A percentile compares a stretch with the other conserved stretches of the same genome.
These are phyloP conservation scores for Drosophila insularis DNA, from an alignment of 1,140 invertebrate genomes.

Conservation along the genomic window DNA sequence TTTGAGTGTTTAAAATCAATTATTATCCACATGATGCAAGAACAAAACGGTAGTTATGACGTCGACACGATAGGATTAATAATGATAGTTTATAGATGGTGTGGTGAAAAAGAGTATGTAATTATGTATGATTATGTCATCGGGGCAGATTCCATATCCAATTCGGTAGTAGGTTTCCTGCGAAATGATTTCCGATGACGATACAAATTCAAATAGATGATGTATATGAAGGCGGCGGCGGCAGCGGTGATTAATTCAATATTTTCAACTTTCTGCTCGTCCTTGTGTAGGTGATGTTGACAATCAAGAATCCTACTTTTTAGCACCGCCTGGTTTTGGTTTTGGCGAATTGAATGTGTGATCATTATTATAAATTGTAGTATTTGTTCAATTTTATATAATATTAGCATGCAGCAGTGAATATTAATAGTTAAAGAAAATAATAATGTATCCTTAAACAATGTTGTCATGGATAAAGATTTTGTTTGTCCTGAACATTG, in stretches of 20 bases:
- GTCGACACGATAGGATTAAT: constrained; percentile 37
- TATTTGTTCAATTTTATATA: constrained; percentile 71
- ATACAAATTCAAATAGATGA: constrained; percentile 77
- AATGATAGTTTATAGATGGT: constrained; percentile 44
- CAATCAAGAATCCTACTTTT: constrained; percentile 15
- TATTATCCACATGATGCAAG: constrained; percentile 45
- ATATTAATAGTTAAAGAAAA: constrained; percentile 51
- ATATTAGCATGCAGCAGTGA: constrained; percentile 62
- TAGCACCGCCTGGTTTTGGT: neutral
- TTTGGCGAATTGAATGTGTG: constrained; percentile 60
- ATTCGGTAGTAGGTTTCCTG: constrained; percentile 67
- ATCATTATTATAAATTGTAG: constrained; percentile 73
- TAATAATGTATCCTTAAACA: constrained; percentile 15
- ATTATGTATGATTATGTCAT: constrained; percentile 6
- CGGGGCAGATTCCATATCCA: constrained; percentile 7
- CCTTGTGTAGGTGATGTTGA: neutral
- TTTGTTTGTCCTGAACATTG: constrained; percentile 39
- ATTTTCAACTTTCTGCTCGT: constrained; percentile 7
- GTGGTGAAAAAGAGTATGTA: constrained; percentile 12
- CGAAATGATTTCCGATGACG: constrained; percentile 82
- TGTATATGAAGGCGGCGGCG: constrained; percentile 63
- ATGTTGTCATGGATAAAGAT: constrained; percentile 42
- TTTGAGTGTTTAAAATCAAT: constrained; percentile 62
- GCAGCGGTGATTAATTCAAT: constrained; percentile 10
- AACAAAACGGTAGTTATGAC: constrained; percentile 30